Evolutionary conservation across 2,797 vertebrate genomes (phyloP).

Genomic region (Delichon dasypus): DNA sequence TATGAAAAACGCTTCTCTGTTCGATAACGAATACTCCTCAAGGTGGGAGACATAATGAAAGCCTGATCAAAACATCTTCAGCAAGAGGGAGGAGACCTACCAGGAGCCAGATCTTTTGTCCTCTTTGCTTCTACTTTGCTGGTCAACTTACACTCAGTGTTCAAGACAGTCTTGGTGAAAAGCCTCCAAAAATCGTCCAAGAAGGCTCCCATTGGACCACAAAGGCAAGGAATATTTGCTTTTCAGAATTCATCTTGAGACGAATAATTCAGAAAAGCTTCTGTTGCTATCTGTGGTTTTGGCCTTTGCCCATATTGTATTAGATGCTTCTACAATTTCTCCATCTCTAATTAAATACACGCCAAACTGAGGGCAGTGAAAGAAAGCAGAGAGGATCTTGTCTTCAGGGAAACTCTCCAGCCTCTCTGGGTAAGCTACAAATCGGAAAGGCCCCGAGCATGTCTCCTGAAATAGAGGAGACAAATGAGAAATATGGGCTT

Average conservation of each 20-base stretch:
- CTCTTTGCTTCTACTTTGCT: not conserved
- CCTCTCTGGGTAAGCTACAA: not conserved
- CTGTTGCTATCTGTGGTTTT: not conserved
- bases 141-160: not conserved
- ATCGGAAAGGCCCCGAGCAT: not conserved
- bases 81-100: not conserved
- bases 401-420: not conserved
- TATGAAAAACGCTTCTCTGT: not conserved
- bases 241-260: not conserved
- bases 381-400: not conserved
- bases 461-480: conserved; percentile 15
- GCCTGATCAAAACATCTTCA: not conserved
- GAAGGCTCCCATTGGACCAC: not conserved
- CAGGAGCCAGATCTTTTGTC: not conserved
- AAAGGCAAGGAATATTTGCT: not conserved
- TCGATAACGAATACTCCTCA: not conserved
- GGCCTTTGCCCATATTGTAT: not conserved
- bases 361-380: not conserved
- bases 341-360: not conserved
- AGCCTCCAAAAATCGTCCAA: not conserved
- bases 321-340: not conserved
- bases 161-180: not conserved
- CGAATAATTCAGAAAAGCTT: not conserved
- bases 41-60: not conserved
- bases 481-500: conserved; percentile 20